Evolutionary conservation across 2,113 vertebrate genomes (phyloP).

Genomic region (Dasyurus viverrinus): DNA sequence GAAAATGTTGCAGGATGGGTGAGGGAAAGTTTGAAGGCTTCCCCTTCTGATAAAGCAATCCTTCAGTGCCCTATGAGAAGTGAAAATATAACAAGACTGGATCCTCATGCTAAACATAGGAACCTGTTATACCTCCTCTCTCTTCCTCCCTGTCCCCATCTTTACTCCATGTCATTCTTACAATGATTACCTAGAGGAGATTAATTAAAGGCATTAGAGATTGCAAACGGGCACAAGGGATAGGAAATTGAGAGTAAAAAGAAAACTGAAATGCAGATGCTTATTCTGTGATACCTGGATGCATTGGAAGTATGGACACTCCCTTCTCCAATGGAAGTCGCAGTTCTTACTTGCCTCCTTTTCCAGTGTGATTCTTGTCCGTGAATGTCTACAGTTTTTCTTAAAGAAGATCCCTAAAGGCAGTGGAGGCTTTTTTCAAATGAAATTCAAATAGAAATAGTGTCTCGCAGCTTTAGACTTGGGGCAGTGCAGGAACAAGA

Average conservation of each 20-base stretch:
- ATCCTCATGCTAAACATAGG: neutral
- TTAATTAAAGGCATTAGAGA: neutral
- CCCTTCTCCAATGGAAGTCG: neutral
- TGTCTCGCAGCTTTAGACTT: neutral
- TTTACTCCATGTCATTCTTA: neutral
- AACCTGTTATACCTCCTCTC: neutral
- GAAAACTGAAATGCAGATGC: constrained; percentile 13
- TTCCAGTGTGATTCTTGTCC: neutral
- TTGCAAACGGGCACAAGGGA: neutral
- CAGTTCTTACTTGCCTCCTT: neutral
- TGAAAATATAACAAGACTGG: neutral
- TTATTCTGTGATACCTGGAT: neutral
- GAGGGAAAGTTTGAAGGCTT: neutral
- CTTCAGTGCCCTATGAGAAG: fast-evolving
- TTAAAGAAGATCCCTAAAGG: neutral
- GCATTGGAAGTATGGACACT: neutral
- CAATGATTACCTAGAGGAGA: neutral
- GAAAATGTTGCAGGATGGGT: neutral
- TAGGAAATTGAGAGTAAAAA: neutral
- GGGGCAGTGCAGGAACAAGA: neutral
- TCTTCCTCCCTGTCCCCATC: neutral
- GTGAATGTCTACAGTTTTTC: neutral
- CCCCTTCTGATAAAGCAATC: neutral
- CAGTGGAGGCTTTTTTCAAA: neutral
- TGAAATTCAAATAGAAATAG: neutral